Conservation (phyloP, 2,888 invertebrate genomes). For the Gandaritis pyraliata region DNA sequence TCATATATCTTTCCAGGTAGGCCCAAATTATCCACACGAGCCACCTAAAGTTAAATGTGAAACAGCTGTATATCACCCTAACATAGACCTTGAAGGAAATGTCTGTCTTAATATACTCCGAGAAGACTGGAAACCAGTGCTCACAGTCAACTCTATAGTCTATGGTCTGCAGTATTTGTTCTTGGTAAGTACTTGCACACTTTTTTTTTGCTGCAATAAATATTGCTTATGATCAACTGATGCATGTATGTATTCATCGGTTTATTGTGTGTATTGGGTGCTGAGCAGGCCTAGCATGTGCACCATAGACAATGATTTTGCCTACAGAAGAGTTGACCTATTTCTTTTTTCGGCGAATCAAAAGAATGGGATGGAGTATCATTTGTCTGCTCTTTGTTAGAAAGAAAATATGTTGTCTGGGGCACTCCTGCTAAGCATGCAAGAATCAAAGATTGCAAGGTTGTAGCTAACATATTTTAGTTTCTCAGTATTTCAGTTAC, state of each 20-base stretch:
- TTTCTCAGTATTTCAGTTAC: no score
- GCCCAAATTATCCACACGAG: constrained; percentile 98
- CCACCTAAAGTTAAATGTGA: constrained; percentile 99
- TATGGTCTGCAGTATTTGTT: constrained; percentile 99
- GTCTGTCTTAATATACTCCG: constrained; percentile 98
- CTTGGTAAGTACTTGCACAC: constrained; percentile 85
- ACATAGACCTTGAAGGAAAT: constrained; percentile 98
- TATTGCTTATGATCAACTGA: neutral
- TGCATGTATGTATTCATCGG: neutral
- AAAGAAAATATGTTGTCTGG: no score
- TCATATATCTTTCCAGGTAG: constrained; percentile 83
- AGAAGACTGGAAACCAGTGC: constrained; percentile 99
- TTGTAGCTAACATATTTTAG: no score
- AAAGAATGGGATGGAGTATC: no score
- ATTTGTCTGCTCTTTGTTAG: no score
- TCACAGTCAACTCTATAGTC: constrained; percentile 98
- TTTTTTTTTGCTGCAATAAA: neutral
- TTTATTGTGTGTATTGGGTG: no score
- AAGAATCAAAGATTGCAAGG: no score
- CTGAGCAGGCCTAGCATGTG: no score
- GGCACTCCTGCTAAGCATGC: no score
- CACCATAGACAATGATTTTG: no score
- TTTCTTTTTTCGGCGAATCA: no score
- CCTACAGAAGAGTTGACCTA: no score
- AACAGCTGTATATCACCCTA: constrained; percentile 98